phyloP scores from a whole-genome alignment of 2,113 vertebrate genomes.

The Falcunculus frontatus region DNA sequence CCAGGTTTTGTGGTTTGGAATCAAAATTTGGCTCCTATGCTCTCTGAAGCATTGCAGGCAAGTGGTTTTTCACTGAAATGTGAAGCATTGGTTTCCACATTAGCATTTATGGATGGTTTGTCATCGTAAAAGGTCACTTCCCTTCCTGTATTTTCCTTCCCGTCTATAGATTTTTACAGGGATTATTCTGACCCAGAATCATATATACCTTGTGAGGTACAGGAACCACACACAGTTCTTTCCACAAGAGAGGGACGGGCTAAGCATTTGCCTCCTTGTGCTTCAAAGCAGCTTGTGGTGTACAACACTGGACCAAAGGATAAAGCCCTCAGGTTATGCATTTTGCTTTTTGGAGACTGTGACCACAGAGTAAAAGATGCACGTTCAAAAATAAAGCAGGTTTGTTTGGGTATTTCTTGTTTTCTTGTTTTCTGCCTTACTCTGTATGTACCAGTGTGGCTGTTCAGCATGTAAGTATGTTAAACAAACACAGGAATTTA shows the following conservation, averaged over 20 bases:
- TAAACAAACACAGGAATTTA: background rate
- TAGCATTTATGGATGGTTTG: background rate
- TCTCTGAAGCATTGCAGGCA: background rate
- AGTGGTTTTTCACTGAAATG: background rate
- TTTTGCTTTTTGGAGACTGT: background rate
- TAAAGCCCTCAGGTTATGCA: rapidly evolving
- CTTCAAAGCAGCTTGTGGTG: background rate
- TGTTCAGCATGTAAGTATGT: background rate
- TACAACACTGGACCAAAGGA: background rate
- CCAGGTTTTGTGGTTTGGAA: background rate
- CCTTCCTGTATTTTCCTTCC: background rate
- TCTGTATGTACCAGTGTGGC: background rate
- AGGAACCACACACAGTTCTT: background rate
- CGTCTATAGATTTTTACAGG: background rate
- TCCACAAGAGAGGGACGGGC: background rate
- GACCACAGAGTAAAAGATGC: background rate
- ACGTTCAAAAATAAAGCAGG: background rate
- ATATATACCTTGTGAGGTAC: background rate
- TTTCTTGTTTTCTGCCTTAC: background rate
- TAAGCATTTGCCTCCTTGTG: background rate
- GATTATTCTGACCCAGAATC: background rate
- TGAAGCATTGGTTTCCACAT: background rate
- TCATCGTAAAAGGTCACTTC: background rate
- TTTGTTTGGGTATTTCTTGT: background rate
- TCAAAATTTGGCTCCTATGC: background rate